phyloP scores from a whole-genome alignment of 2,797 vertebrate species.

The Brachyalestes nurse region DNA sequence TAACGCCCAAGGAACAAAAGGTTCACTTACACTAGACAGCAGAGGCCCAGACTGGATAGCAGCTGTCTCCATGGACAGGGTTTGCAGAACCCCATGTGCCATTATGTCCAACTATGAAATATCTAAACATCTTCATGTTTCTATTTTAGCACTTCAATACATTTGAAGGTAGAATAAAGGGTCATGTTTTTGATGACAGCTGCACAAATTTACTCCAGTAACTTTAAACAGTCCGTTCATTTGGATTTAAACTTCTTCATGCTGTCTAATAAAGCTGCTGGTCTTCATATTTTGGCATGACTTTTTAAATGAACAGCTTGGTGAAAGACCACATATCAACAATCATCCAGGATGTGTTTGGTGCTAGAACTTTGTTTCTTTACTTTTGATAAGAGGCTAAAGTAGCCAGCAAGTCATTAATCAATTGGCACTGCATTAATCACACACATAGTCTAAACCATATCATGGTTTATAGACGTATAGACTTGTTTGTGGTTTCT shows the following conservation, averaged over 20 bases:
- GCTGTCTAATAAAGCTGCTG: too few relatives aligned
- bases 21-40: slow-evolving; percentile 65
- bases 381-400: too few relatives aligned
- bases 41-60: slow-evolving; percentile 59
- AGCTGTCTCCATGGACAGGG: slow-evolving; percentile 47
- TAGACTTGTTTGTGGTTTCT: too few relatives aligned
- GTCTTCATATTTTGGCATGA: too few relatives aligned
- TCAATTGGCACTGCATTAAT: not conserved
- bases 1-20: slow-evolving; percentile 70
- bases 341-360: too few relatives aligned
- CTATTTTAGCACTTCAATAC: not conserved
- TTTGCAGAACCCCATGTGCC: slow-evolving; percentile 26
- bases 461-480: too few relatives aligned
- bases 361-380: too few relatives aligned
- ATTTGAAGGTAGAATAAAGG: not conserved
- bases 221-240: too few relatives aligned
- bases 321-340: too few relatives aligned
- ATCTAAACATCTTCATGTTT: not conserved
- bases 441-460: too few relatives aligned
- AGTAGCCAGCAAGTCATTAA: not conserved
- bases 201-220: not conserved
- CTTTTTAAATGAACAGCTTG: too few relatives aligned
- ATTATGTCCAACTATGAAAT: not conserved
- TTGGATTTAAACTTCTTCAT: too few relatives aligned
- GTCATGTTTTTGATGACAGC: not conserved